phyloP scores from a whole-genome alignment of 2,888 invertebrate species.

The Microctonus aethiopoides region DNA sequence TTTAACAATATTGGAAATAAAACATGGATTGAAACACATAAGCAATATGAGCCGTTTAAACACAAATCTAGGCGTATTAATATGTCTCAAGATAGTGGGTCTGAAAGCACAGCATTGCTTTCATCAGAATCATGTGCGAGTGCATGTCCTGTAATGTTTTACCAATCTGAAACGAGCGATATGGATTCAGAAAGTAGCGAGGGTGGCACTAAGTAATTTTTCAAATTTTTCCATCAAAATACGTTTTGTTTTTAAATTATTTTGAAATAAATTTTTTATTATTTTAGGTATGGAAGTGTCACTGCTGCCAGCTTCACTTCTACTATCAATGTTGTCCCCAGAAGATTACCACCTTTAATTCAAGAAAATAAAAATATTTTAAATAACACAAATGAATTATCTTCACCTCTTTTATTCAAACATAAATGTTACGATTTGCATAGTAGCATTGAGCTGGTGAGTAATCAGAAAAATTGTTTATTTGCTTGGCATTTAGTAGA shows the following conservation, averaged over 20 bases:
- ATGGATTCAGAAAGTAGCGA: slow-evolving; percentile 48
- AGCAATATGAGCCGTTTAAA: slow-evolving; percentile 19
- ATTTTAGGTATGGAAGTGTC: slow-evolving; percentile 51
- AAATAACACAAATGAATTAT: slow-evolving; percentile 32
- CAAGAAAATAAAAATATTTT: slow-evolving; percentile 39
- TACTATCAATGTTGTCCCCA: slow-evolving; percentile 43
- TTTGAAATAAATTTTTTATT: not conserved
- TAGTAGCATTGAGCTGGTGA: slow-evolving; percentile 49
- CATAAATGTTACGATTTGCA: slow-evolving; percentile 50
- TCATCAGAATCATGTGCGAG: slow-evolving; percentile 57
- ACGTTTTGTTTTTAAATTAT: not conserved
- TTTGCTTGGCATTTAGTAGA: not conserved
- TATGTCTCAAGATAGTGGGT: slow-evolving; percentile 55
- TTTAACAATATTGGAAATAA: not conserved
- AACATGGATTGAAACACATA: not conserved
- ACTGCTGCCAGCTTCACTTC: slow-evolving; percentile 46
- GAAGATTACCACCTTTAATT: slow-evolving; percentile 44
- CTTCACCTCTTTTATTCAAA: slow-evolving; percentile 31
- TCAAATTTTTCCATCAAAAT: not conserved
- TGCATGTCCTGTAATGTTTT: slow-evolving; percentile 54
- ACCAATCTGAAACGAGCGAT: slow-evolving; percentile 61
- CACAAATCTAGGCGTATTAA: slow-evolving; percentile 36
- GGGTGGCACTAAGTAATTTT: slow-evolving; percentile 46
- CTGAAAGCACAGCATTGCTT: slow-evolving; percentile 61
- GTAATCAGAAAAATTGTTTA: not conserved